Evolutionary conservation across 2,113 vertebrate genomes (phyloP), one percentile per base, ranked within the genome.

Genomic region (Ifrita kowaldi): DNA sequence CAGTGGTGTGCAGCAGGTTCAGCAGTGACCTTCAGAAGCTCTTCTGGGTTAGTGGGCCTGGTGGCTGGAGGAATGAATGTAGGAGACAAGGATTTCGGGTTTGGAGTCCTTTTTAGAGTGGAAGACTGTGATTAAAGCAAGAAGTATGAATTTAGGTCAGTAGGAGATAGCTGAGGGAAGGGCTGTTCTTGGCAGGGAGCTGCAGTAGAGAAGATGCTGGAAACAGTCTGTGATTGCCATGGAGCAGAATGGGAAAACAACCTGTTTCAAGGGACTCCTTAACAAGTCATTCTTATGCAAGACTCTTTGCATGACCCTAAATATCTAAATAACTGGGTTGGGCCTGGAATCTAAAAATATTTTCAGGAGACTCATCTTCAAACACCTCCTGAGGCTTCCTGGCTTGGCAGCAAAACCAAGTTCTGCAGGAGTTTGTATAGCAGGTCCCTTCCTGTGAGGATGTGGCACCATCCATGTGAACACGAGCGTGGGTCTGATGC

Each of bases 11-110:
- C 28, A 60, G 93, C 87, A 59, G 82, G 71, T 33, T 91, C 71
- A 63, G 79, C 87, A 26, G 0, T 92, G 92, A 88, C 95, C 88
- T 96, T 94, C 71, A 90, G 79, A 41, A 80, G 55, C 84, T 47
- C 37, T 26, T 70, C n/a, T 0, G 5, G 4, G 1, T 53, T 84
- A 44, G 16, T 14, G 30, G 62, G 57, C 44, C 42, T 59, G 37
- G 17, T 10, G 77, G 39, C 75, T 80, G 11, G 47, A 78, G 47
- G 56, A 49, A 19, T n/a, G 20, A 52, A 23, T 6, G 1, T 0
- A 64, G 76, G 47, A 92, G 79, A 21, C 8, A 3, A 63, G 21
- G 71, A n/a, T 59, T 87, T 59, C 3, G 4, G 56, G n/a, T 37
- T 65, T 87, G 80, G 68, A 52, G 32, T 6, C 23, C 20, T 73